These are phyloP conservation scores for Xestoiulus laeticollis DNA, from an alignment of 2,888 invertebrate genomes.

Conservation along the genomic window DNA sequence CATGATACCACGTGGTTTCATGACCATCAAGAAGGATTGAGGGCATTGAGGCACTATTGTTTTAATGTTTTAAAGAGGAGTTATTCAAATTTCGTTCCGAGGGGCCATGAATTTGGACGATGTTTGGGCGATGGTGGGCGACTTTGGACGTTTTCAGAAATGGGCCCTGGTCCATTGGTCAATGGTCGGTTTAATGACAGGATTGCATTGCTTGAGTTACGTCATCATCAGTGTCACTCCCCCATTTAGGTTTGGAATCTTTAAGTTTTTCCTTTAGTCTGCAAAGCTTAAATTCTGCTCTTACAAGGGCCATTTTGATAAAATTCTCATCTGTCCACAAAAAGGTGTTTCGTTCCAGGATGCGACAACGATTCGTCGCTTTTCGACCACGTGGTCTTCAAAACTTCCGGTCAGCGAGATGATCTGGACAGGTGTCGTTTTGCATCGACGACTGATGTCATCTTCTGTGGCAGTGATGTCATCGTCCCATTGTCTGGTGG, in stretches of 20 bases:
- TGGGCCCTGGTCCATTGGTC: constrained; percentile 67
- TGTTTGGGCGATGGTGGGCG: constrained; percentile 71
- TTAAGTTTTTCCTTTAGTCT: background rate
- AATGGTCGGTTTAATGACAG: constrained; percentile 45
- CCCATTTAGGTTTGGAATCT: background rate
- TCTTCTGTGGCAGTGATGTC: background rate
- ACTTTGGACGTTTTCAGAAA: constrained; percentile 71
- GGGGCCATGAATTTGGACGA: constrained; percentile 72
- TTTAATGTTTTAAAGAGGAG: too few species aligned
- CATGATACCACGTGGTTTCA: too few species aligned
- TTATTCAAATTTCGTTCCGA: too few species aligned
- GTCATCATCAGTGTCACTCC: background rate
- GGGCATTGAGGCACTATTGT: too few species aligned
- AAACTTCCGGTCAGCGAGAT: background rate
- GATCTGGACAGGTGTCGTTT: background rate
- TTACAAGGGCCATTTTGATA: background rate
- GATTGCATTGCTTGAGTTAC: constrained; percentile 45
- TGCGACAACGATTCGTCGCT: background rate
- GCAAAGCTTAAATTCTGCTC: background rate
- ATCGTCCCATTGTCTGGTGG: background rate
- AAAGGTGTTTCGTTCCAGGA: constrained; percentile 1
- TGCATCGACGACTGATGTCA: background rate
- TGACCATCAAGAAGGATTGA: too few species aligned
- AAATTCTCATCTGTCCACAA: background rate
- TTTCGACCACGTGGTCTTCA: background rate